Conservation (phyloP, 2,888 invertebrate genomes). For the Sceliomorpha sp. region DNA sequence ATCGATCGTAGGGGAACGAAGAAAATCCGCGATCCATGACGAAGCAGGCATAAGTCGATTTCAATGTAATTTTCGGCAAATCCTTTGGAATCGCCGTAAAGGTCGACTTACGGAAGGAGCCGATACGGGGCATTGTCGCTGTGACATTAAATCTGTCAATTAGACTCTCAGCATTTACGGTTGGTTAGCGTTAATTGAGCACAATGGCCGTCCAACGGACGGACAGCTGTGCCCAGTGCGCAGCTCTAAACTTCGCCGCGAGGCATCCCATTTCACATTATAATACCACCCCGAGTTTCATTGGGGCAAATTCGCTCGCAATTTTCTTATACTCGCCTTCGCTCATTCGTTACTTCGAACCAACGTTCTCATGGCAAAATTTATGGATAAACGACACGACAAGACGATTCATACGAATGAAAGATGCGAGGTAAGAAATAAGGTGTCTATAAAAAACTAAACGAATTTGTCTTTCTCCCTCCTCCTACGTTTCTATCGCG, state of each 20-base stretch:
- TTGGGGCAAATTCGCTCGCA: constrained; percentile 68
- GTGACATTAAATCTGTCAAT: constrained; percentile 79
- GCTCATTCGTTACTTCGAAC: constrained; percentile 10
- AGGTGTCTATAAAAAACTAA: no score
- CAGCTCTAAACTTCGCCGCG: constrained; percentile 57
- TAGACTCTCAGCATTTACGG: constrained; percentile 77
- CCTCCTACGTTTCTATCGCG: no score
- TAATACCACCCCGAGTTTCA: constrained; percentile 71
- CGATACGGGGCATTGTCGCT: constrained; percentile 59
- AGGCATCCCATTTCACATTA: constrained; percentile 72
- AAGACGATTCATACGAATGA: no score
- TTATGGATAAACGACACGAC: no score
- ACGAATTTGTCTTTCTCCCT: no score
- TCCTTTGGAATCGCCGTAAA: constrained; percentile 27
- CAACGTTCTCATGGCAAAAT: no score
- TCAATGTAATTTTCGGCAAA: constrained; percentile 67
- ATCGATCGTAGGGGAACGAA: neutral
- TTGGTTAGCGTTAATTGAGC: constrained; percentile 72
- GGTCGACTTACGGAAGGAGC: constrained; percentile 25
- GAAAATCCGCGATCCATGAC: constrained; percentile 41
- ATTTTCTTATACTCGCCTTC: constrained; percentile 45
- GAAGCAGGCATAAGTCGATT: constrained; percentile 60
- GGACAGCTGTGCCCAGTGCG: constrained; percentile 52
- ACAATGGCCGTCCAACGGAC: constrained; percentile 60
- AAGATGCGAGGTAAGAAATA: no score